phyloP scores from a whole-genome alignment of 2,797 vertebrate species.

The Betta splendens region DNA sequence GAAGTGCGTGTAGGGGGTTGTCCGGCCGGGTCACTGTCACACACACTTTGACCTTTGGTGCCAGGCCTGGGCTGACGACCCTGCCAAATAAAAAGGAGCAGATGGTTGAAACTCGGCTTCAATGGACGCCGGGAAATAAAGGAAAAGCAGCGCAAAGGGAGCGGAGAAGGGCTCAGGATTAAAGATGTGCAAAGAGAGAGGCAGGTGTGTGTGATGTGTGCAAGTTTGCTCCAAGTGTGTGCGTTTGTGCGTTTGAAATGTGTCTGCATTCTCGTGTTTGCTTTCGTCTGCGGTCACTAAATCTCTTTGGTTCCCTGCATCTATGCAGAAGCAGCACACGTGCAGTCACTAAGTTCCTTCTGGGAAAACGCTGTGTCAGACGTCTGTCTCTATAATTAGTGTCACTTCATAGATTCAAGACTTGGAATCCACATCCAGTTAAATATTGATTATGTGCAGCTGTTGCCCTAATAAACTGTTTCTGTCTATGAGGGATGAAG shows the following conservation, averaged over 20 bases:
- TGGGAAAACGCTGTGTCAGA: constrained; percentile 16
- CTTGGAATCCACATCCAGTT: neutral
- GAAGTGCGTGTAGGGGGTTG: constrained; percentile 65
- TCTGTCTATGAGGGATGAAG: neutral
- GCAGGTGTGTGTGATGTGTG: constrained; percentile 25
- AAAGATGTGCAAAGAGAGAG: constrained; percentile 17
- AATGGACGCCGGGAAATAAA: constrained; percentile 66
- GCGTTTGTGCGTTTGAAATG: neutral
- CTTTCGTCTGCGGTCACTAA: neutral
- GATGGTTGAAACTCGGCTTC: constrained; percentile 74
- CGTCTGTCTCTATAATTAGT: constrained; percentile 21
- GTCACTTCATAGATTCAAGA: constrained; percentile 24
- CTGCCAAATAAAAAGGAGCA: constrained; percentile 74
- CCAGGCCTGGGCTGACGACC: constrained; percentile 51
- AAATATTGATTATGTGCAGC: constrained; percentile 16
- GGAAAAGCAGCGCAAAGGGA: constrained; percentile 43
- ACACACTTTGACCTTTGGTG: constrained; percentile 59
- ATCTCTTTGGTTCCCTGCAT: neutral
- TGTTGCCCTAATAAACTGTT: neutral
- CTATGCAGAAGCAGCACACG: constrained; percentile 12
- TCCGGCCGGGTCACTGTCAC: constrained; percentile 57
- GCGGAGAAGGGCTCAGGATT: constrained; percentile 47
- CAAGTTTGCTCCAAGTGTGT: neutral
- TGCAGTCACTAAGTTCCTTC: constrained; percentile 17
- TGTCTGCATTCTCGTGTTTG: neutral